These are phyloP conservation scores for Oceanodroma leucorhoa DNA, from an alignment of 2,797 vertebrate genomes.

Conservation along the genomic window DNA sequence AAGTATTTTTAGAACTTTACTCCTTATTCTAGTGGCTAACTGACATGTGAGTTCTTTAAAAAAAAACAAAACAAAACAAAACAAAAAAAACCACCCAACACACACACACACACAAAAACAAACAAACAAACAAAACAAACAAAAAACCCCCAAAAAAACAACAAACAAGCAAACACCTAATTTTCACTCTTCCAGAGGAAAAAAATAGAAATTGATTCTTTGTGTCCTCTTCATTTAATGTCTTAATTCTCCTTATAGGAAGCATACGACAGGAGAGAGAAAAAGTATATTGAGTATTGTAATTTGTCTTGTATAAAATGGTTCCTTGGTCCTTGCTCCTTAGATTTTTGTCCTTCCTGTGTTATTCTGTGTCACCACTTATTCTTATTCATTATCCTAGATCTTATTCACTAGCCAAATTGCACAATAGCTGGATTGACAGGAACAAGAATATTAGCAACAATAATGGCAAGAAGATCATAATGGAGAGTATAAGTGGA, in stretches of 20 bases:
- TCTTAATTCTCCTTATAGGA: not conserved
- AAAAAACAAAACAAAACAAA: no score
- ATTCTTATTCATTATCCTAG: not conserved
- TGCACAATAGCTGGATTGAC: not conserved
- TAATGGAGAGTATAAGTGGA: not conserved
- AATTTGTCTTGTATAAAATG: not conserved
- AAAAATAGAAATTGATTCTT: not conserved
- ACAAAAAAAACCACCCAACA: no score
- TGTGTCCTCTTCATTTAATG: not conserved
- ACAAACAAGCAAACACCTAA: fast-evolving
- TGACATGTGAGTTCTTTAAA: not conserved
- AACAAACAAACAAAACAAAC: no score
- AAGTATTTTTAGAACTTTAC: not conserved
- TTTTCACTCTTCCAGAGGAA: not conserved
- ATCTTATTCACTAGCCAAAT: not conserved
- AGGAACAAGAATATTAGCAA: not conserved
- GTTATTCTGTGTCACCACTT: not conserved
- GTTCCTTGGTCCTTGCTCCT: not conserved
- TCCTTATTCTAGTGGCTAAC: not conserved
- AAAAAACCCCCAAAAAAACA: no score
- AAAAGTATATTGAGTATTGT: not conserved
- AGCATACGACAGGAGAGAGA: not conserved
- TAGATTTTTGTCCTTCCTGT: not conserved
- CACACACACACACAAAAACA: no score
- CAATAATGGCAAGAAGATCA: not conserved